Evolutionary conservation across 2,888 invertebrate genomes (phyloP), one percentile per base, ranked within the genome.

Genomic region (Incurvaria masculella): DNA sequence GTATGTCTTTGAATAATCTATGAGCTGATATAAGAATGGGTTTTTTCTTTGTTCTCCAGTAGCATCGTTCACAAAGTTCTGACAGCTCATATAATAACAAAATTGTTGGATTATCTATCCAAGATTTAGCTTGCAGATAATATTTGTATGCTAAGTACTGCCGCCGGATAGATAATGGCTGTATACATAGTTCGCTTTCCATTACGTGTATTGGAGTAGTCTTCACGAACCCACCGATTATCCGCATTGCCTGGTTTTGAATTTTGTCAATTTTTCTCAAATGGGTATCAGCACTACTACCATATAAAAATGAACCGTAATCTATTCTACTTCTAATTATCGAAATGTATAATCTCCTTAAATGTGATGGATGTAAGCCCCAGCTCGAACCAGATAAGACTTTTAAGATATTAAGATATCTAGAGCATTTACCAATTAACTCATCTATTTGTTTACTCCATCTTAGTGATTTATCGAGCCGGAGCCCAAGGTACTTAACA

Each of bases 261-360:
- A 57, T 20, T 33, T 40, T 53, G 23, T 55, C 53, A 41, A 57
- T 11, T 48, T 55, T 58, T 11, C 20, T 6, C 26, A 56, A 20
- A 39, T 55, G 42, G 4, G 42, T 50, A 44, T 56, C 48, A 18
- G 40, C 21, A 26, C 52, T 51, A 33, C 39, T 54, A 5, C 49
- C 53, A 44, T 52, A 55, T 1, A 59, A 26, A 46, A 52, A 56
- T 38, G 53, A 26, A 1, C 46, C 56, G 46, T 56, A 57, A 43
- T 59, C 58, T 0, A 60, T 17, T 21, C 59, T 45, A 44, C 58
- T 59, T 17, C 59, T 42, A 41, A 59, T 53, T 4, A 58, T 19
- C 5, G 57, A 17, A 2, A 61, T 55, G 45, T 59, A 59, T 2
- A 59, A n/a, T n/a, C 49, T 38, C 38, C 57, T 21, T 2, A 57